Conservation (phyloP, 2,888 invertebrate species). For the Yponomeuta malinellus region DNA sequence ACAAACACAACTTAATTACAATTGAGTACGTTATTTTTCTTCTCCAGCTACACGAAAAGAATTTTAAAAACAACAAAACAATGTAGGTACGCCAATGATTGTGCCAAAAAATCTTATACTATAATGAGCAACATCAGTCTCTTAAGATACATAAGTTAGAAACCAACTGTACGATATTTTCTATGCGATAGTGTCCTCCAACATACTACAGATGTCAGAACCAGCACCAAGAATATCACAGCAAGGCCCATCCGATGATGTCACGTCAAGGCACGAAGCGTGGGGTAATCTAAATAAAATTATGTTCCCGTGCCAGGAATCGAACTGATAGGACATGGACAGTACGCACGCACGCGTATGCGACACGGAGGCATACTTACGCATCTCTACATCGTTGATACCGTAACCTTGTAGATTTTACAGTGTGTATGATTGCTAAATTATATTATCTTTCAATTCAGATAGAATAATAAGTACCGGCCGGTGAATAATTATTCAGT, state of each 20-base stretch:
- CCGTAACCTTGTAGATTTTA: background rate
- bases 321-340: conserved; percentile 11
- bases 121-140: background rate
- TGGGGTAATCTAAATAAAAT: conserved; percentile 43
- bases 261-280: conserved; percentile 41
- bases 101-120: background rate
- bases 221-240: background rate
- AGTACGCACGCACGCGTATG: conserved; percentile 8
- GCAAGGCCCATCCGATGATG: conserved; percentile 20
- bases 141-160: background rate
- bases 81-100: background rate
- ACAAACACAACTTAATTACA: background rate
- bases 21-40: background rate
- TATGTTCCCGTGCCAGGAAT: conserved; percentile 17
- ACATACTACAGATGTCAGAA: background rate
- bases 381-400: background rate
- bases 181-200: background rate
- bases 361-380: conserved; percentile 12
- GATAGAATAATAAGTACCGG: no score
- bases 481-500: no score
- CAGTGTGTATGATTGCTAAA: background rate
- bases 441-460: no score
- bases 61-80: background rate
- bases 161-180: background rate
- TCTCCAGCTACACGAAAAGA: background rate